phyloP scores from a whole-genome alignment of 2,113 vertebrate genomes.

The Gopherus evgoodei region DNA sequence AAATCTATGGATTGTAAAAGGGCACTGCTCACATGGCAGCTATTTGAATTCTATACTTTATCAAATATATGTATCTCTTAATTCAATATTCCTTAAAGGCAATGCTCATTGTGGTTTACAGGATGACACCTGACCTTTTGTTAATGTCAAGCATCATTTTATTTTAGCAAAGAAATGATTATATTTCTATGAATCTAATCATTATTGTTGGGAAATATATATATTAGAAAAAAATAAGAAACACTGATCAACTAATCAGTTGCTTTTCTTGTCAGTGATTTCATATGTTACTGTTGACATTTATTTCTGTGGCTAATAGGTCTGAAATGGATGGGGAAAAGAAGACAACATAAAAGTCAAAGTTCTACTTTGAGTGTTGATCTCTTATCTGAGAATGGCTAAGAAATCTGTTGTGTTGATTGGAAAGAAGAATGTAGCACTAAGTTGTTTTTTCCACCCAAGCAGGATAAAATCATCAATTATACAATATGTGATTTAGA shows the following conservation, averaged over 20 bases:
- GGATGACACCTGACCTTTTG: conserved; percentile 81
- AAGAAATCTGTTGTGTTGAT: conserved; percentile 39
- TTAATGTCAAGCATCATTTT: conserved; percentile 82
- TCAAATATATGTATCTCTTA: conserved; percentile 81
- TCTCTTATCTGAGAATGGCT: not conserved
- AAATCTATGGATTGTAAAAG: conserved; percentile 79
- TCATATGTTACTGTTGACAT: conserved; percentile 52
- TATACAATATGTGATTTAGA: conserved; percentile 25
- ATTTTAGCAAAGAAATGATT: conserved; percentile 74
- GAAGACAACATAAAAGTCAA: not conserved
- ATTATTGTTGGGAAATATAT: conserved; percentile 77
- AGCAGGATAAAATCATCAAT: conserved; percentile 31
- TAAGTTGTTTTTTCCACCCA: conserved; percentile 54
- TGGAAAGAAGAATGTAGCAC: conserved; percentile 55
- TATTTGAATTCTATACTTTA: conserved; percentile 81
- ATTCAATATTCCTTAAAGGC: conserved; percentile 83
- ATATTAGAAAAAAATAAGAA: conserved; percentile 64
- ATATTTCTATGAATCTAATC: conserved; percentile 79
- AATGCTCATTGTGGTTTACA: conserved; percentile 78
- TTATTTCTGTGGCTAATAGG: conserved; percentile 46
- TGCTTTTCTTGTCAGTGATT: conserved; percentile 48
- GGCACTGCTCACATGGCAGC: conserved; percentile 71
- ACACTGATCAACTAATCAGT: conserved; percentile 56
- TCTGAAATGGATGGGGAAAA: not conserved
- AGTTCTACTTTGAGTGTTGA: conserved; percentile 1